Conservation (phyloP, 2,113 vertebrate genomes). For the Aptenodytes forsteri region DNA sequence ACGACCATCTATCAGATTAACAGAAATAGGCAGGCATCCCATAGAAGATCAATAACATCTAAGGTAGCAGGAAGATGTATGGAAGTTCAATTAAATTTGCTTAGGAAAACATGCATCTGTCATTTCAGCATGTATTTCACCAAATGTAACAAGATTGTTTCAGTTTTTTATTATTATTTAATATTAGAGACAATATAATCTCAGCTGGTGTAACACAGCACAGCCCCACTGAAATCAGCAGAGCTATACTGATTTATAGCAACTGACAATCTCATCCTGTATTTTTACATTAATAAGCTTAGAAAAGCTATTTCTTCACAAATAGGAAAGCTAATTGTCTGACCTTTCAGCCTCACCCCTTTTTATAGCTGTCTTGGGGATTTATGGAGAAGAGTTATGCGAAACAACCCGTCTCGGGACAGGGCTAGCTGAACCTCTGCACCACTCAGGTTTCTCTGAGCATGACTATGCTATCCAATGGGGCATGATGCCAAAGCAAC, state of each 20-base stretch:
- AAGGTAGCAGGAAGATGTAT: background rate
- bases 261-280: background rate
- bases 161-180: background rate
- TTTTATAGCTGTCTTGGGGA: constrained; percentile 15
- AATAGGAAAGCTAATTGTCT: constrained; percentile 6
- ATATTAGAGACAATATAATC: background rate
- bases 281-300: constrained; percentile 26
- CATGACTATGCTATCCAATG: background rate
- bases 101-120: background rate
- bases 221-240: background rate
- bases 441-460: background rate
- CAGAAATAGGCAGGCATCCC: background rate
- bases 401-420: background rate
- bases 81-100: background rate
- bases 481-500: background rate
- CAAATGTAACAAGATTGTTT: background rate
- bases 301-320: constrained; percentile 24
- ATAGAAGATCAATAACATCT: background rate
- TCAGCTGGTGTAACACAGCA: background rate
- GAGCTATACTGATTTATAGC: constrained; percentile 12
- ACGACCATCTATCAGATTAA: background rate
- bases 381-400: constrained; percentile 20
- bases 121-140: background rate
- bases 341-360: constrained; percentile 25
- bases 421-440: background rate